Evolutionary conservation across 2,797 vertebrate species (phyloP), one percentile per base, ranked within the genome.

Genomic region (Halcyon smyrnensis): DNA sequence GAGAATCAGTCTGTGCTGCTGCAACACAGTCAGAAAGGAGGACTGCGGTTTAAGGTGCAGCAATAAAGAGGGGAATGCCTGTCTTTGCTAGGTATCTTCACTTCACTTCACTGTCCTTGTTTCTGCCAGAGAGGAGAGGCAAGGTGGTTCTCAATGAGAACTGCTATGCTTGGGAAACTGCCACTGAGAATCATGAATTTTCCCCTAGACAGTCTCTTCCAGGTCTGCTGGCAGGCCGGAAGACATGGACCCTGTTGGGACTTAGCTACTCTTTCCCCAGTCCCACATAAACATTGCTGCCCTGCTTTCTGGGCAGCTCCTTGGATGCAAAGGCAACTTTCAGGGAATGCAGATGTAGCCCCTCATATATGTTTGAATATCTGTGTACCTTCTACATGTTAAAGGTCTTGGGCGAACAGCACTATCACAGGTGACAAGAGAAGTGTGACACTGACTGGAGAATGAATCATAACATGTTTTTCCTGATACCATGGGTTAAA

Each of bases 101-200:
- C n/a, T 67, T 86, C 57, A 59, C n/a, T 54, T 62, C 69, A 36
- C 34, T 71, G 53, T 57, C n/a, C 32, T 53, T 54, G 27, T 34
- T 43, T 56, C 53, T 83, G 68, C 46, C 73, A 88, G 45, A 70
- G 51, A 75, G 41, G 23, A 93, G 8, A 88, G 27, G 37, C 41
- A 73, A 70, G 27, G 41, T 48, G 79, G 34, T 54, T 90, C 30
- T n/a, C 23, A 41, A 5, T n/a, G 37, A 86, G 73, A 78, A 60
- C 39, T 86, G 65, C 69, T 86, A 12, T 73, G 53, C n/a, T 90
- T 91, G 85, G 87, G 54, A 90, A 80, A 39, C 51, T 95, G 87
- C 85, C 80, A 51, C 48, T 32, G 37, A 75, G 46, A 89, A 90
- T 79, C 43, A 30, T 0, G 25, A 65, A n/a, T 67, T 93, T 91